Evolutionary conservation across 2,113 vertebrate genomes (phyloP).

Genomic region (Syrmaticus mikado): DNA sequence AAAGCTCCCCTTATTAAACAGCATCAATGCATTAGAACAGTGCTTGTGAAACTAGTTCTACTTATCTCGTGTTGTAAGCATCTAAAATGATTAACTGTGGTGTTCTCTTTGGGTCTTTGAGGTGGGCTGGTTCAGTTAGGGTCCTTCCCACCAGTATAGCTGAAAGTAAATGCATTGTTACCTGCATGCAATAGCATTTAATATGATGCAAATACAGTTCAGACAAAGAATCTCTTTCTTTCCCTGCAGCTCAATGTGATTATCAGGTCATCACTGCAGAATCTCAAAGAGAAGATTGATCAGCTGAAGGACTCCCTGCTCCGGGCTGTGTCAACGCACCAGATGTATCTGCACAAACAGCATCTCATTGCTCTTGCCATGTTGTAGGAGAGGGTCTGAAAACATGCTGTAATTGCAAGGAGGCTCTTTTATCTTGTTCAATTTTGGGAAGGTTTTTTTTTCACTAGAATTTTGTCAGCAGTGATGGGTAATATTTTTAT

Average conservation of each 20-base stretch:
- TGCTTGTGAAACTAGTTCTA: not conserved
- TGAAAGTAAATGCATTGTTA: fast-evolving
- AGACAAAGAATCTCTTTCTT: not conserved
- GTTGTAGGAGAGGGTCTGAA: not conserved
- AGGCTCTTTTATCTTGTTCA: not conserved
- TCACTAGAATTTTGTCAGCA: not conserved
- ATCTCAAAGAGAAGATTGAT: constrained; percentile 87
- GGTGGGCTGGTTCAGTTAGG: not conserved
- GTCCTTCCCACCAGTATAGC: not conserved
- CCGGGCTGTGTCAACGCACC: constrained; percentile 83
- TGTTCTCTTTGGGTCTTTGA: not conserved
- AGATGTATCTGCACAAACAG: constrained; percentile 87
- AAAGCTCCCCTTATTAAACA: not conserved
- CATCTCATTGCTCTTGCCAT: not conserved
- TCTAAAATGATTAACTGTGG: not conserved
- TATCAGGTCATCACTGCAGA: constrained; percentile 88
- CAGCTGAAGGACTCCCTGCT: constrained; percentile 89
- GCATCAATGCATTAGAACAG: not conserved
- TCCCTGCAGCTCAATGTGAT: constrained; percentile 87
- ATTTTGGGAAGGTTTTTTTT: not conserved
- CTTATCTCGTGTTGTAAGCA: not conserved
- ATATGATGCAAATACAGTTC: fast-evolving
- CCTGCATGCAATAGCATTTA: fast-evolving
- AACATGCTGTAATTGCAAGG: not conserved
- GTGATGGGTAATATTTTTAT: not conserved